Percentiles rank a stretch among this genome's conserved stretches.
These are phyloP conservation scores for Trichoplusia ni DNA, from an alignment of 1,140 invertebrate species.

Conservation along the genomic window DNA sequence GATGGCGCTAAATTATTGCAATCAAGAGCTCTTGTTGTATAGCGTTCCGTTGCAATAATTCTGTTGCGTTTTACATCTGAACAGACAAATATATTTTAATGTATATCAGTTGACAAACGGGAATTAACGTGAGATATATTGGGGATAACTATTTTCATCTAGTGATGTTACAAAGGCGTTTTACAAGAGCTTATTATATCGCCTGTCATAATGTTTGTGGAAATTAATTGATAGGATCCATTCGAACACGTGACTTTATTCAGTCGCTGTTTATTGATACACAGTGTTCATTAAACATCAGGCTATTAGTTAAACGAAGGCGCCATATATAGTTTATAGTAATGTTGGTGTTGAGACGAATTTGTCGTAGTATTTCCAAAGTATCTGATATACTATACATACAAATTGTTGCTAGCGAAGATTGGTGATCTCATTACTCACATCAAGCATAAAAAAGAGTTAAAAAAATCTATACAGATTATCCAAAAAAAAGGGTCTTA, in stretches of 20 bases:
- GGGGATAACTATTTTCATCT: constrained; percentile 27
- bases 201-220: background rate
- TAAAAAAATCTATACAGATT: constrained; percentile 14
- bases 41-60: constrained; percentile 28
- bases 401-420: background rate
- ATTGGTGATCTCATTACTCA: too few species aligned
- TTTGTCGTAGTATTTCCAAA: too few species aligned
- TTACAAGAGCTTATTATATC: constrained; percentile 13
- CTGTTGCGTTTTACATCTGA: constrained; percentile 22
- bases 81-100: constrained; percentile 32
- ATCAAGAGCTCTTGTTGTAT: constrained; percentile 24
- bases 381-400: too few species aligned
- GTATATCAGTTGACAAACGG: constrained; percentile 22
- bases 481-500: constrained; percentile 25
- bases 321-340: too few species aligned
- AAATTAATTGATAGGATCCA: background rate
- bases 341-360: too few species aligned
- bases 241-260: background rate
- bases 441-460: too few species aligned
- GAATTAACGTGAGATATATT: constrained; percentile 8
- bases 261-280: too few species aligned
- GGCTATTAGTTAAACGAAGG: too few species aligned
- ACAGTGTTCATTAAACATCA: too few species aligned
- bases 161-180: constrained; percentile 5
- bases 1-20: constrained; percentile 27